Base-by-base conservation (phyloP, 2,888 invertebrate genomes). In the Arctia plantaginis region DNA sequence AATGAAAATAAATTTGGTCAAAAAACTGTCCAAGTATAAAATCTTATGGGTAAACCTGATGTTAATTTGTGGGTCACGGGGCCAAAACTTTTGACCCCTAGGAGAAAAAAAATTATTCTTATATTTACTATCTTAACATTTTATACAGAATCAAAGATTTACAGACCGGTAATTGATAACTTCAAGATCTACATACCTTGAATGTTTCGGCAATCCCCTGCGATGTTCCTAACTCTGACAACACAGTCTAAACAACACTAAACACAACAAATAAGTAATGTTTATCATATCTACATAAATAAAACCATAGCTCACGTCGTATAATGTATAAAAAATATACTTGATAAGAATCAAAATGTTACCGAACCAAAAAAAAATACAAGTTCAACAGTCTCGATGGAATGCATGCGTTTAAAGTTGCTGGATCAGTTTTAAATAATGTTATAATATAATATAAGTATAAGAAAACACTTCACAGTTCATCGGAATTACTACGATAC, bases 371-470 rank as follows among this genome's bases (percentile, higher is more conserved):
- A 93, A 93, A 93, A 92, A 90, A 88, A 80, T 68, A 86, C 85
- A 93, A 93, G 95, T 95, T 95, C 95, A 95, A 95, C 91, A 95
- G 92, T 92, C 95, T 93, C 90, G 79, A 77, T 90, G 95, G 95
- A 95, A 95, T 95, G 95, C 93, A 90, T 93, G 93, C 93, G 94
- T 94, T 94, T 94, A 91, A 91, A 93, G 89, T 89, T 86, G 89
- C 86, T 88, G 86, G 87, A 88, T 87, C 85, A 84, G 84, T 87
- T 82, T 83, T 81, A 80, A 74, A 84, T 83, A 85, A 71, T 39
- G 74, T 78, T 80, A 72, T 72, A 72, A 79, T 84, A 76, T 73
- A 76, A 78, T 79, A 66, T 72, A 76, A 78, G 73, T 81, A 77
- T 75, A 71, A 76, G 66, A 74, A 76, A 78, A 77, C 92, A 93